Percentiles rank a stretch among this genome's conserved stretches.
Evolutionary conservation across 1,140 invertebrate species (phyloP).

Genomic region (Zaprionus inermis): DNA sequence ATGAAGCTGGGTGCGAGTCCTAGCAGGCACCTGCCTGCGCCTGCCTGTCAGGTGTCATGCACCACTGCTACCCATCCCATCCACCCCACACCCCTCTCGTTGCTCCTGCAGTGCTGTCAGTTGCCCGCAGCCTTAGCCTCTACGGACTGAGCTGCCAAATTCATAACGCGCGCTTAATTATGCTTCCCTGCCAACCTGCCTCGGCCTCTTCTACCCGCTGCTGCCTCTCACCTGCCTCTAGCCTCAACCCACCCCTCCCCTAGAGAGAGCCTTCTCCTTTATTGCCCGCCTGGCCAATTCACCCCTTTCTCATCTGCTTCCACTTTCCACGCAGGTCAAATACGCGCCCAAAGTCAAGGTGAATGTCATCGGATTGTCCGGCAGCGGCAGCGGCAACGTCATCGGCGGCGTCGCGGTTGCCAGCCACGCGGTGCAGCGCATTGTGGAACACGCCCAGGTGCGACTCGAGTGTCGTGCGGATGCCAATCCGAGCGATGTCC

Average conservation of each 20-base stretch:
- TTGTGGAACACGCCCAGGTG: slow-evolving; percentile 93
- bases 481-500: slow-evolving; percentile 90
- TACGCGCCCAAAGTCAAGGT: slow-evolving; percentile 92
- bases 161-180: slow-evolving; percentile 35
- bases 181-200: not conserved
- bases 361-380: slow-evolving; percentile 85
- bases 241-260: not conserved
- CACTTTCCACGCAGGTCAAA: slow-evolving; percentile 87
- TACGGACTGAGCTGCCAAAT: slow-evolving; percentile 29
- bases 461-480: slow-evolving; percentile 90
- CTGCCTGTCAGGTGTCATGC: slow-evolving; percentile 10
- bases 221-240: not conserved
- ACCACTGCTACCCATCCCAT: not conserved
- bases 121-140: not conserved
- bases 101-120: slow-evolving; percentile 6
- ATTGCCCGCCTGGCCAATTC: not conserved
- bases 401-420: slow-evolving; percentile 78
- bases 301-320: not conserved
- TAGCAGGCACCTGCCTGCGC: not conserved
- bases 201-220: not conserved
- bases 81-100: not conserved
- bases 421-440: slow-evolving; percentile 86
- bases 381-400: not conserved
- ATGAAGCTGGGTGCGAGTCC: not conserved
- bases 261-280: too few species aligned